Base-by-base conservation (phyloP, 2,888 invertebrate genomes). In the Macrophya alboannulata region DNA sequence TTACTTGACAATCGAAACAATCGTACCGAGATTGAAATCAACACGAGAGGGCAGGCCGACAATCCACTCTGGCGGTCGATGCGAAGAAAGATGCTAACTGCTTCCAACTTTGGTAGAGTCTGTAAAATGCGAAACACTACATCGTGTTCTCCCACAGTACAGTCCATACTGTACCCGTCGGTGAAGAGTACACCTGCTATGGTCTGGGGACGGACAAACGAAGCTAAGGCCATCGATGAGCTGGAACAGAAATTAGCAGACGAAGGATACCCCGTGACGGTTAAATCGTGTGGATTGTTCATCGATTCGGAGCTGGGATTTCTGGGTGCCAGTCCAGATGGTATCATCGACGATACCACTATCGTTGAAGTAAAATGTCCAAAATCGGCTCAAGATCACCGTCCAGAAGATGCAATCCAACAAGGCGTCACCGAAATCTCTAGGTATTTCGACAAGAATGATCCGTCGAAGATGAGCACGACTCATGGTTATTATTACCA, bases 271-370 rank as follows among this genome's bases (percentile, higher is more conserved):
- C n/a, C 59, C 1, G 59, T 59, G 59, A n/a, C n/a, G 6, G 87
- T 89, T 15, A 59, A 65, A 4, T 62, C 77, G 0, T 89, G 90
- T 84, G 91, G 90, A 31, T 86, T 90, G 40, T 89, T 90, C 84
- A 88, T 90, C 55, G 90, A 90, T 86, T 40, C 72, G 45, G 77
- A 88, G 17, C 37, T 79, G n/a, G 86, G 51, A 10, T 88, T 86
- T 74, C 84, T 89, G 6, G 89, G 88, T 9, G 89, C 89, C 74
- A 86, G 87, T 37, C 88, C 89, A 4, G 89, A 90, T 86, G 88
- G 88, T 45, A 71, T 89, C 4, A 86, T 89, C 55, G 89, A 86
- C 71, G 76, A 84, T 21, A 85, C 88, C 77, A 86, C 86, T 5
- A 87, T 31, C 1, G 31, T 31, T 31, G 31, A 31, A 31, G 31